Evolutionary conservation across 37 sponge, comb jelly and placozoan species (phyloP).

Genomic region (Halichondria panicea): DNA sequence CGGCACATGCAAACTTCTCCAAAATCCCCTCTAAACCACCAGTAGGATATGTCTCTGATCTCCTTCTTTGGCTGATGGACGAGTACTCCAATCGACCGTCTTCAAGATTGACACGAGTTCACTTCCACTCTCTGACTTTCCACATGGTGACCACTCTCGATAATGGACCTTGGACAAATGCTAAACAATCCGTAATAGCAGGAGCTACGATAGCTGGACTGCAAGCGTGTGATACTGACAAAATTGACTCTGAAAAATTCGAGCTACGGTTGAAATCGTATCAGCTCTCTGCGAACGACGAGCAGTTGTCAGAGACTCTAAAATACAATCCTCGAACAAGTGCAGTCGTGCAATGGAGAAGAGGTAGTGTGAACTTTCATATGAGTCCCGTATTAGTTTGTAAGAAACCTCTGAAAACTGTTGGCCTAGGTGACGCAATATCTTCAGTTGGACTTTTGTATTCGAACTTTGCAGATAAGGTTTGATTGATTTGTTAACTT

Average conservation of each 20-base stretch:
- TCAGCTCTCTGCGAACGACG: constrained; percentile 43
- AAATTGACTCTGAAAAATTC: constrained; percentile 42
- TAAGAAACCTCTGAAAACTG: constrained; percentile 81
- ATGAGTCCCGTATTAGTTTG: constrained; percentile 90
- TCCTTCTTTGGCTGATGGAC: constrained; percentile 77
- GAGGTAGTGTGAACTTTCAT: constrained; percentile 47
- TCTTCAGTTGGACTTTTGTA: constrained; percentile 80
- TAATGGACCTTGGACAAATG: constrained; percentile 50
- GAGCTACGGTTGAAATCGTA: constrained; percentile 48
- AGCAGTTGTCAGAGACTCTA: neutral
- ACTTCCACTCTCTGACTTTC: constrained; percentile 84
- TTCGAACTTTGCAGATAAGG: constrained; percentile 58
- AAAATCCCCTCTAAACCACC: constrained; percentile 40
- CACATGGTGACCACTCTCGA: constrained; percentile 54
- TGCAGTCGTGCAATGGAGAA: constrained; percentile 53
- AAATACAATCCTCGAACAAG: neutral
- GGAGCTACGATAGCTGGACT: constrained; percentile 77
- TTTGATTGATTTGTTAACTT: too few species aligned
- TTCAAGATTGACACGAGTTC: constrained; percentile 68
- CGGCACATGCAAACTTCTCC: constrained; percentile 46
- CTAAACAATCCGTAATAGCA: constrained; percentile 36
- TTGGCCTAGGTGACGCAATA: constrained; percentile 95
- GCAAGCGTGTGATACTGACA: constrained; percentile 63
- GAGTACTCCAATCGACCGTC: constrained; percentile 1
- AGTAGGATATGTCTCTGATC: constrained; percentile 50